Percentiles rank a stretch among this genome's conserved stretches.
These are phyloP conservation scores for Saturnia pavonia DNA, from an alignment of 2,888 invertebrate genomes.

Conservation along the genomic window DNA sequence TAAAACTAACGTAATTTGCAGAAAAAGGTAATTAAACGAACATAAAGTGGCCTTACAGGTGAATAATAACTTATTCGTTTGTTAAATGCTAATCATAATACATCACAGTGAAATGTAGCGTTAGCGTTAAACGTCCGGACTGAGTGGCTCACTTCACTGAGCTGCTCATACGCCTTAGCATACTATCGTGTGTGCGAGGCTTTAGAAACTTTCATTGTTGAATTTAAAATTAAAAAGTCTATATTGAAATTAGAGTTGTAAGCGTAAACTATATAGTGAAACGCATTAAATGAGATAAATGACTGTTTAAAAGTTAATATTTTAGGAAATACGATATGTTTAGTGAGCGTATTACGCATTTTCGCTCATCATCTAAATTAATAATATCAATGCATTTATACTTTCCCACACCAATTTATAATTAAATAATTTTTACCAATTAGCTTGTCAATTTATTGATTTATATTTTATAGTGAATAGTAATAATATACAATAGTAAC, in stretches of 20 bases:
- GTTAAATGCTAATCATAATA: background rate
- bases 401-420: too few relatives aligned
- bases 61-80: too few relatives aligned
- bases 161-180: background rate
- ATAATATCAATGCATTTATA: background rate
- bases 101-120: background rate
- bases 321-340: background rate
- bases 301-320: background rate
- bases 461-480: background rate
- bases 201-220: background rate
- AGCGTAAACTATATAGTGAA: background rate
- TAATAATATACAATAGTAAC: background rate
- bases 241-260: background rate
- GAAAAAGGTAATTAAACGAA: too few relatives aligned
- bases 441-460: background rate
- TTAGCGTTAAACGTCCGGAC: background rate
- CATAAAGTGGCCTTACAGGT: too few relatives aligned
- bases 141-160: background rate
- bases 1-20: too few relatives aligned
- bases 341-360: background rate
- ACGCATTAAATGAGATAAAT: background rate
- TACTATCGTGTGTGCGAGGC: background rate
- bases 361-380: background rate
- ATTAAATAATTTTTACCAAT: too few relatives aligned
- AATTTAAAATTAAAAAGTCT: background rate